A percentile compares a stretch with the other conserved stretches of the same genome.
Evolutionary conservation across 2,888 invertebrate species (phyloP).

Genomic region (Hanleya hanleyi): DNA sequence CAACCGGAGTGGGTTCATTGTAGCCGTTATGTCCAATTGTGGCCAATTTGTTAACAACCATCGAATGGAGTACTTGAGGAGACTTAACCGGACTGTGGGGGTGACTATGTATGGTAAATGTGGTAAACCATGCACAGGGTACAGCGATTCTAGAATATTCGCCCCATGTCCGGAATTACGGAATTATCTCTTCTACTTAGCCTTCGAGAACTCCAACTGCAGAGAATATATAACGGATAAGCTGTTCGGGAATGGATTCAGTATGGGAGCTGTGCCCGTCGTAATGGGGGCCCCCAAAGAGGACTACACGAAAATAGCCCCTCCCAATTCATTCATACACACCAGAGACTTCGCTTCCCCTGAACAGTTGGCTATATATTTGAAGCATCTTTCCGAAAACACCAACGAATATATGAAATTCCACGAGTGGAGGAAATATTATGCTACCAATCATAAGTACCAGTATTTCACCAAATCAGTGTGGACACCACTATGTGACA

Average conservation of each 20-base stretch:
- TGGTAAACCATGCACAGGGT: not conserved
- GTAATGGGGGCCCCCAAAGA: constrained; percentile 3
- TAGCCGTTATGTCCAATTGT: constrained; percentile 4
- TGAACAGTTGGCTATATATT: not conserved
- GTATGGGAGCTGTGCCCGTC: not conserved
- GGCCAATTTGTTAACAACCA: not conserved
- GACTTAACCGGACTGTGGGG: not conserved
- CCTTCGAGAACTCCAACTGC: constrained; percentile 5
- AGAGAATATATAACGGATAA: constrained; percentile 4
- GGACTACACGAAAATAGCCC: not conserved
- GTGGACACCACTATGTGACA: constrained; percentile 4
- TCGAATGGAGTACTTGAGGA: not conserved
- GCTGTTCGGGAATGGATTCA: not conserved
- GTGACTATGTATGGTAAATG: not conserved
- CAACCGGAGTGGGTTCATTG: not conserved
- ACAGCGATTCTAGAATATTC: not conserved
- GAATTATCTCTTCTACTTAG: not conserved
- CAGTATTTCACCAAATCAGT: not conserved
- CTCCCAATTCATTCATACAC: constrained; percentile 1
- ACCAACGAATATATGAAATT: constrained; percentile 4
- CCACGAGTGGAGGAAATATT: not conserved
- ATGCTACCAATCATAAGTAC: not conserved
- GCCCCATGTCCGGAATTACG: not conserved
- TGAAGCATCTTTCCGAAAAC: not conserved
- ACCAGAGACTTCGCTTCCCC: not conserved